A percentile compares a stretch with the other conserved stretches of the same genome.
Evolutionary conservation across 2,888 invertebrate genomes (phyloP).

Genomic region (Steinernema scapterisci): DNA sequence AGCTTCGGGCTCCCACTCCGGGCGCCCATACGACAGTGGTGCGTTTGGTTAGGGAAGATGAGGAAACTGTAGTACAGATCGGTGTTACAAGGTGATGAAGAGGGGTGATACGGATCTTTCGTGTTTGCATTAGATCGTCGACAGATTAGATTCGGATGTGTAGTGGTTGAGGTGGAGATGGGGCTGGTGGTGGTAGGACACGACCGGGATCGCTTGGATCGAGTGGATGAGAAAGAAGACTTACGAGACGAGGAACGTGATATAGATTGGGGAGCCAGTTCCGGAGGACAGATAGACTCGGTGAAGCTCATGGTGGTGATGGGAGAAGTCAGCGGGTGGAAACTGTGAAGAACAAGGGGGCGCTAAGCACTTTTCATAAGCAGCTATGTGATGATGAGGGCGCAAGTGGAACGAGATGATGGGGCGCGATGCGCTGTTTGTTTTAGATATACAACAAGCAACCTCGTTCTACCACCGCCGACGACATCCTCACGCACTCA

Average conservation of each 20-base stretch:
- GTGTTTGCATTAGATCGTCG: background rate
- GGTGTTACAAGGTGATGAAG: slow-evolving; percentile 15
- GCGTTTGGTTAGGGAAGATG: background rate
- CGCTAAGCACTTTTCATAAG: background rate
- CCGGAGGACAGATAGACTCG: background rate
- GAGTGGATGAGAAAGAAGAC: no score
- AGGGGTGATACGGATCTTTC: background rate
- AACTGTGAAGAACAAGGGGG: background rate
- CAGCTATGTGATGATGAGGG: background rate
- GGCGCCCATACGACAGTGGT: background rate
- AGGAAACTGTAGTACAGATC: background rate
- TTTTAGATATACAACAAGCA: slow-evolving; percentile 29
- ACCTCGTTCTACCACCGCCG: slow-evolving; percentile 23
- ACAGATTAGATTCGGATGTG: background rate
- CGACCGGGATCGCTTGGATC: background rate
- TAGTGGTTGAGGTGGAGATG: no score
- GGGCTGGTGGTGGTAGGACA: background rate
- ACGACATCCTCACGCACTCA: slow-evolving; percentile 30
- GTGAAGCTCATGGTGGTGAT: background rate
- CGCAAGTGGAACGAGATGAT: background rate
- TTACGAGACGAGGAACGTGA: slow-evolving; percentile 12
- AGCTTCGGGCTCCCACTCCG: background rate
- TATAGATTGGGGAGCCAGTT: background rate
- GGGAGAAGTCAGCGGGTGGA: background rate
- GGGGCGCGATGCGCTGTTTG: slow-evolving; percentile 13